A percentile compares a stretch with the other conserved stretches of the same genome.
Evolutionary conservation across 2,113 vertebrate species (phyloP).

Genomic region (Sapayoa aenigma): DNA sequence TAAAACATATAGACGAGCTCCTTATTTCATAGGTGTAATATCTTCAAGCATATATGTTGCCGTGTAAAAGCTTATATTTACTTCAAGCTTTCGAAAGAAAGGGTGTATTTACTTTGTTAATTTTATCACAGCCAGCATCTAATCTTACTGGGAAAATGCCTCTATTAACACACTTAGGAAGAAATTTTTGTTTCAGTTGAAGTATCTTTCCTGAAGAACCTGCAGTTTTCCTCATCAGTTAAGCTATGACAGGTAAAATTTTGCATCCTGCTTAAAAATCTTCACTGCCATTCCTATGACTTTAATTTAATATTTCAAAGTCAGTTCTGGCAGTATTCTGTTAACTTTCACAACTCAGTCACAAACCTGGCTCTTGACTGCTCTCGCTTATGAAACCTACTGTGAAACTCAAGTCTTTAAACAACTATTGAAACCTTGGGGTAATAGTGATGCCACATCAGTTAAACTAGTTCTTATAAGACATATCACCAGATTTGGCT

Average conservation of each 20-base stretch:
- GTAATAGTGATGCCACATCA: conserved; percentile 38
- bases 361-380: conserved; percentile 21
- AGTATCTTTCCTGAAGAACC: background rate
- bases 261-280: background rate
- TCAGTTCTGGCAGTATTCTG: conserved; percentile 25
- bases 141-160: conserved; percentile 18
- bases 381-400: conserved; percentile 35
- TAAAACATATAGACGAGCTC: background rate
- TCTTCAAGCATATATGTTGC: background rate
- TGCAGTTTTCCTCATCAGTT: conserved; percentile 26
- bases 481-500: conserved; percentile 4
- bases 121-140: conserved; percentile 37
- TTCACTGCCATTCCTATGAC: background rate
- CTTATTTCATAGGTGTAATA: background rate
- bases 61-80: background rate
- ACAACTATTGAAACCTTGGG: conserved; percentile 36
- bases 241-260: conserved; percentile 18
- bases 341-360: conserved; percentile 43
- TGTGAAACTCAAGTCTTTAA: conserved; percentile 62
- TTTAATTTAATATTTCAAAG: background rate
- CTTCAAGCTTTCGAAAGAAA: background rate
- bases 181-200: background rate
- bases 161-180: conserved; percentile 18
- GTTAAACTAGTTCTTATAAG: conserved; percentile 48
- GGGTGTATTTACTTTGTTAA: conserved; percentile 38